Percentiles rank a stretch among this genome's conserved stretches.
phyloP scores from a whole-genome alignment of 2,797 vertebrate genomes.

The Chelmon rostratus region DNA sequence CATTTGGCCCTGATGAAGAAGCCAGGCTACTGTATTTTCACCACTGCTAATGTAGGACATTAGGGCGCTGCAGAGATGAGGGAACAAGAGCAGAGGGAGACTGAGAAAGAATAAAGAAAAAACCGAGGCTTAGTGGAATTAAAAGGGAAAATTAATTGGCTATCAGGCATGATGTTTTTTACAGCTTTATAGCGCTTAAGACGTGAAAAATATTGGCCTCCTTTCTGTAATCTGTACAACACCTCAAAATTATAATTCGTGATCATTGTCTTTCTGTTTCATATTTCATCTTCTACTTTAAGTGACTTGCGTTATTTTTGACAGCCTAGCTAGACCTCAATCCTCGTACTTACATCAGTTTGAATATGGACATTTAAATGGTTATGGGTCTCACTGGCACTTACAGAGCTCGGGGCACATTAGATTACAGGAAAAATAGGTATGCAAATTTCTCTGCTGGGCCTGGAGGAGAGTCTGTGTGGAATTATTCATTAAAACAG shows the following conservation, averaged over 20 bases:
- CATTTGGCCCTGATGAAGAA: conserved; percentile 8
- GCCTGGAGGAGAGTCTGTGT: conserved; percentile 63
- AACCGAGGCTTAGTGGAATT: conserved; percentile 53
- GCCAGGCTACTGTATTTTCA: conserved; percentile 24
- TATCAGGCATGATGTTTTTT: conserved; percentile 59
- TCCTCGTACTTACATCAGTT: conserved; percentile 33
- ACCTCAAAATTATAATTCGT: conserved; percentile 28
- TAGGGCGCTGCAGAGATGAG: conserved; percentile 45
- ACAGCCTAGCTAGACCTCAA: conserved; percentile 12
- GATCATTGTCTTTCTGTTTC: conserved; percentile 4
- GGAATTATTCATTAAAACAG: conserved; percentile 70
- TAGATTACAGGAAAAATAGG: conserved; percentile 55
- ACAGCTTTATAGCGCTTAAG: conserved; percentile 49
- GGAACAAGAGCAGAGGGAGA: conserved; percentile 30
- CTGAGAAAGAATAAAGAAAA: conserved; percentile 10
- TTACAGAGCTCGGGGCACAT: conserved; percentile 46
- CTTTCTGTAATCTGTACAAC: conserved; percentile 47
- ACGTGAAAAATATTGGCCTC: conserved; percentile 23
- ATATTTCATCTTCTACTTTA: conserved; percentile 2
- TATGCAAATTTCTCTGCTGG: conserved; percentile 52
- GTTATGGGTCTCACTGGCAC: conserved; percentile 34
- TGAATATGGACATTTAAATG: conserved; percentile 47
- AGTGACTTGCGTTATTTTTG: conserved; percentile 23
- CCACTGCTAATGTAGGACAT: conserved; percentile 24
- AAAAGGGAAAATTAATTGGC: conserved; percentile 65